Conservation (phyloP, 2,888 invertebrate genomes). For the Drosophila atripex region DNA sequence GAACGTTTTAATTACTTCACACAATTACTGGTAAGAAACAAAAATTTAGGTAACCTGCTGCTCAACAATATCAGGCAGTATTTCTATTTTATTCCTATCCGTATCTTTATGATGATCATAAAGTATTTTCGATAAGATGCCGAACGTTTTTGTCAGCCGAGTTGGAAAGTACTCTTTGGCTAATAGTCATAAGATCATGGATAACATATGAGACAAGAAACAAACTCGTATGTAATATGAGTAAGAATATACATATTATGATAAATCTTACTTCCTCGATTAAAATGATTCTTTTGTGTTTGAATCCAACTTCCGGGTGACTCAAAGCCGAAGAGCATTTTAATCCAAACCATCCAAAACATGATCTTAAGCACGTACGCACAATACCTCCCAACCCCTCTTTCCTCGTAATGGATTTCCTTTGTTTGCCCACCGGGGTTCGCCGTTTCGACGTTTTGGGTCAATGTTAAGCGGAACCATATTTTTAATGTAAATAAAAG, state of each 20-base stretch:
- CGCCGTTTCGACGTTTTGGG: slow-evolving; percentile 29
- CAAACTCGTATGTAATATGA: background rate
- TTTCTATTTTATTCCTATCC: background rate
- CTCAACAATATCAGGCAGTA: slow-evolving; percentile 2
- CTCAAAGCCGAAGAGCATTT: background rate
- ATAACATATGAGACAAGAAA: background rate
- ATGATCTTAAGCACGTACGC: slow-evolving; percentile 40
- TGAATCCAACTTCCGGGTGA: slow-evolving; percentile 17
- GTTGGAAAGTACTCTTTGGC: background rate
- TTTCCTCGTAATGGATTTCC: background rate
- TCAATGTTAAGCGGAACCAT: slow-evolving; percentile 34
- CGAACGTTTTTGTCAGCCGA: slow-evolving; percentile 36
- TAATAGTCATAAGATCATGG: background rate
- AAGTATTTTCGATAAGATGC: slow-evolving; percentile 21
- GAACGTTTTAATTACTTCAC: slow-evolving; percentile 63
- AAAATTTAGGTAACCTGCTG: slow-evolving; percentile 2
- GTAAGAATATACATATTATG: background rate
- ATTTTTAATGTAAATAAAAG: background rate
- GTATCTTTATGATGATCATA: slow-evolving; percentile 26
- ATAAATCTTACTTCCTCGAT: slow-evolving; percentile 2
- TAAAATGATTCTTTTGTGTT: background rate
- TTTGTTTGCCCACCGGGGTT: slow-evolving; percentile 19
- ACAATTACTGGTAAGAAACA: slow-evolving; percentile 74
- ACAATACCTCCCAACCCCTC: slow-evolving; percentile 6
- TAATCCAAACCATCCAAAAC: slow-evolving; percentile 15